Evolutionary conservation across 2,888 invertebrate genomes (phyloP), one percentile per base, ranked within the genome.

Genomic region (Pogonocherus hispidulus): DNA sequence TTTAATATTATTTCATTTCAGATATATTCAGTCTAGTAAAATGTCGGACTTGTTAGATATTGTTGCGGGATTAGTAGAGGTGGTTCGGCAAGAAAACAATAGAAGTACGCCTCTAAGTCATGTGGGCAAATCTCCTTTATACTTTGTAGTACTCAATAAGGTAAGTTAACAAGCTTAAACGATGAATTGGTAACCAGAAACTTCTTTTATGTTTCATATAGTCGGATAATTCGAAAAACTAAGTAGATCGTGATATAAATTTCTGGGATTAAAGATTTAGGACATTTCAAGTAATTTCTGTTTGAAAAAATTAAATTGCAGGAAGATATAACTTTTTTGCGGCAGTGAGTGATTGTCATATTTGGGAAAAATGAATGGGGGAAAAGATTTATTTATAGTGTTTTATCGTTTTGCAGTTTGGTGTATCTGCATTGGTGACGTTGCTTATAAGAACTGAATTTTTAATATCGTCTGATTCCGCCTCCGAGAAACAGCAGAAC

Each of bases 361-460:
- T 27, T 27, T 27, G 27, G 27, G 27, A 27, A 71, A 18, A 32
- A 69, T 35, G 18, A 62, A 51, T 44, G 11, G n/a, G 2, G 18
- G n/a, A n/a, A n/a, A n/a, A n/a, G n/a, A 22, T 18, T 49, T 32
- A 22, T 37, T n/a, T 32, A 52, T 27, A 62, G n/a, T n/a, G n/a
- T 20, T 19, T 62, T 59, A 71, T 65, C 63, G 85, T 84, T 35
- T 27, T 47, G 8, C 79, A 90, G 89, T 88, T 90, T 77, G 89
- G 90, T 18, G 85, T 89, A 32, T 89, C 90, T 3, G 87, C 89
- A 19, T 78, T 90, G 68, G 86, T 87, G 8, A 84, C 86, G 59
- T 83, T 89, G 78, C 81, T 89, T 35, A 86, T 89, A 67, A 85
- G 87, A 71, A 87, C 86, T 1, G 87, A 89, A 74, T 84, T 84